These are phyloP conservation scores for Pelodiscus sinensis DNA, from an alignment of 2,113 vertebrate genomes.

Conservation along the genomic window DNA sequence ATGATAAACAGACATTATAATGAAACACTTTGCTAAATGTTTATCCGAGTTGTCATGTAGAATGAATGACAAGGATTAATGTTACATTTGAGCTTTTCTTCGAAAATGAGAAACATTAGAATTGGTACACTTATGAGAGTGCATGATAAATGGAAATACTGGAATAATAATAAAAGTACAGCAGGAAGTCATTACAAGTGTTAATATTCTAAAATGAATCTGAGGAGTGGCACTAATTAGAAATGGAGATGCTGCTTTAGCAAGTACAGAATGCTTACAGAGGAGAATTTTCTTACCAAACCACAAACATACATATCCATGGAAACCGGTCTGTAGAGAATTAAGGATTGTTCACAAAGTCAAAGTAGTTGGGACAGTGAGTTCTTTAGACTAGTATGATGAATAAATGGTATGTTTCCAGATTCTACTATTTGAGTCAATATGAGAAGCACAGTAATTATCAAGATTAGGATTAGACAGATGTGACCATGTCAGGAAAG, in stretches of 20 bases:
- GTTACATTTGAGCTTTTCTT: not conserved
- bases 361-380: slow-evolving; percentile 42
- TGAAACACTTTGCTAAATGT: slow-evolving; percentile 27
- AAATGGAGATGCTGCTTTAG: slow-evolving; percentile 19
- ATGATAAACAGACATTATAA: not conserved
- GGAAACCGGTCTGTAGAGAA: slow-evolving; percentile 53
- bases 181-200: slow-evolving; percentile 9
- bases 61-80: not conserved
- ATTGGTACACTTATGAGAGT: slow-evolving; percentile 7
- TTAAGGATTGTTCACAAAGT: slow-evolving; percentile 32
- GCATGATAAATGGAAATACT: not conserved
- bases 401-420: slow-evolving; percentile 23
- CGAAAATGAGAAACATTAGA: not conserved
- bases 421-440: not conserved
- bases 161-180: slow-evolving; percentile 28
- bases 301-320: slow-evolving; percentile 44
- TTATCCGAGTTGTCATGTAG: slow-evolving; percentile 33
- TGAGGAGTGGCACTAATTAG: not conserved
- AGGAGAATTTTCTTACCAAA: slow-evolving; percentile 49
- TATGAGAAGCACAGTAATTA: not conserved
- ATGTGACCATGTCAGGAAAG: not conserved
- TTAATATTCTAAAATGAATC: not conserved
- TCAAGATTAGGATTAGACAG: not conserved
- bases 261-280: slow-evolving; percentile 25
- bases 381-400: slow-evolving; percentile 34